Conservation (phyloP, 1,140 invertebrate genomes). For the honey bee (Apis mellifera) region DNA sequence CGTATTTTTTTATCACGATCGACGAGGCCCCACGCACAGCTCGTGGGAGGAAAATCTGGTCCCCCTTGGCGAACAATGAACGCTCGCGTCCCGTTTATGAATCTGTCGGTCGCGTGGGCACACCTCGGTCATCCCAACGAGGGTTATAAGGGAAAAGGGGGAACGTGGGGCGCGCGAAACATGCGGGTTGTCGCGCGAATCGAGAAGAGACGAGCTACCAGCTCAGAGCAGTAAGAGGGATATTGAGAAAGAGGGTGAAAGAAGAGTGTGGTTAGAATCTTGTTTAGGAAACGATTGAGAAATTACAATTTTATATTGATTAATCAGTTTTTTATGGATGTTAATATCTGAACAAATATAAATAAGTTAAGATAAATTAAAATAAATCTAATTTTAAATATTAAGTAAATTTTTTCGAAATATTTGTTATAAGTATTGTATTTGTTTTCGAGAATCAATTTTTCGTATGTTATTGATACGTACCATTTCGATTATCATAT, state of each 20-base stretch:
- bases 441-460: no score
- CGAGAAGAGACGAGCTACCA: conserved; percentile 32
- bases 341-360: no score
- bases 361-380: no score
- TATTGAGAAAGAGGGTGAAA: background rate
- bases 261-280: no score
- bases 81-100: conserved; percentile 59
- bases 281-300: no score
- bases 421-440: no score
- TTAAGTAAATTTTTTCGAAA: no score
- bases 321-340: no score
- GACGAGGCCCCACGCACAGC: conserved; percentile 52
- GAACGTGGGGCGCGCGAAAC: conserved; percentile 5
- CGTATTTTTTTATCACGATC: conserved; percentile 47
- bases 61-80: conserved; percentile 46
- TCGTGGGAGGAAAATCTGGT: conserved; percentile 66
- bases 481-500: no score
- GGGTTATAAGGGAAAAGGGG: background rate
- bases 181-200: conserved; percentile 52
- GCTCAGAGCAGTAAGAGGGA: background rate
- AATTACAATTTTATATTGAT: no score
- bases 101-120: conserved; percentile 61
- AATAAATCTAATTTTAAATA: no score
- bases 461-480: no score
- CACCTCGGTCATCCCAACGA: background rate